A percentile compares a stretch with the other conserved stretches of the same genome.
Evolutionary conservation across 2,888 invertebrate species (phyloP).

Genomic region (Pecten maximus): DNA sequence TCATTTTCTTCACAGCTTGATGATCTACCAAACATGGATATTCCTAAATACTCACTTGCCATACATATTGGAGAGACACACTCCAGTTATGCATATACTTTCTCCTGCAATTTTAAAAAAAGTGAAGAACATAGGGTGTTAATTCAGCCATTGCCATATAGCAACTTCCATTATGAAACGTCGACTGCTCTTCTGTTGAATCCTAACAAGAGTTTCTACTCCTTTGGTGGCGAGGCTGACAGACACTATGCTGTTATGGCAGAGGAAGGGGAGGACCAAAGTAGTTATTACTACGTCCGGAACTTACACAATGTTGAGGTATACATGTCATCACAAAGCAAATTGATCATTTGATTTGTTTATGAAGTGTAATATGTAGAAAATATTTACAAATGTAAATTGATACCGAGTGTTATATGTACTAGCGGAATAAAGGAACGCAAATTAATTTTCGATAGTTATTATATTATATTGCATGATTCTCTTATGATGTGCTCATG

Average conservation of each 20-base stretch:
- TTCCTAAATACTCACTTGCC: neutral
- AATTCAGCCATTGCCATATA: too few species aligned
- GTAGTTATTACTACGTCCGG: neutral
- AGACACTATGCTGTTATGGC: conserved; percentile 50
- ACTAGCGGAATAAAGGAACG: too few species aligned
- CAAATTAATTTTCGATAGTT: too few species aligned
- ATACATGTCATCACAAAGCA: too few species aligned
- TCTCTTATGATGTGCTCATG: too few species aligned
- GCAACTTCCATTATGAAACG: neutral
- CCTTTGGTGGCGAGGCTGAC: conserved; percentile 63
- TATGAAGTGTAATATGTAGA: too few species aligned
- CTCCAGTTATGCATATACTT: neutral
- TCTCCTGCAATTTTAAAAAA: neutral
- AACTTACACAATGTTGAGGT: neutral
- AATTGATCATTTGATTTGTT: too few species aligned
- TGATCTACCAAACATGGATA: neutral
- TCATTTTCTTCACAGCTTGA: neutral
- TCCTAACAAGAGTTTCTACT: conserved; percentile 57
- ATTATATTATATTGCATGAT: too few species aligned
- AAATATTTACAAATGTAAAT: too few species aligned
- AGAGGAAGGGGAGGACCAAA: conserved; percentile 10
- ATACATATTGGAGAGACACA: neutral
- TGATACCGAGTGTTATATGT: too few species aligned
- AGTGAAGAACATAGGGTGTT: too few species aligned
- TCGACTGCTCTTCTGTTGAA: conserved; percentile 57